Evolutionary conservation across 1,140 invertebrate genomes (phyloP), one percentile per base, ranked within the genome.

Genomic region (Drosophila orena): DNA sequence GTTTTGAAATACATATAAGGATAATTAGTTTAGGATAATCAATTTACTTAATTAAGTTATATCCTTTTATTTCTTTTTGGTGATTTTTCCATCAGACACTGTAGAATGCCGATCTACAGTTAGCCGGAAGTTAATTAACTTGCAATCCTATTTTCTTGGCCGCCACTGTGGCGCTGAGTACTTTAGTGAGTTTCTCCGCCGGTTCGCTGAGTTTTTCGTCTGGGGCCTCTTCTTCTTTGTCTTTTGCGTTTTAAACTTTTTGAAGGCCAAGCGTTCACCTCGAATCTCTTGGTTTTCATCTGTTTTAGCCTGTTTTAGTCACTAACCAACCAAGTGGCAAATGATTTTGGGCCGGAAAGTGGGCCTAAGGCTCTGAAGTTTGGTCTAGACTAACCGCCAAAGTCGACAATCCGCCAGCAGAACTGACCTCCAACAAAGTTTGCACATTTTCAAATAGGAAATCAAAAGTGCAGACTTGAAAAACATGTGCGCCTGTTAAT

Each of bases 181-280:
- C 22, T 22, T 37, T 37, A 65, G 30, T 85, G 57, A 70, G 40
- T 79, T 59, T 64, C 43, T 43, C 22, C 62, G 52, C 40, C 64
- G 60, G 22, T 47, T 69, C 60, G 49, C 55, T 66, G 55, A 24
- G 38, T 71, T 44, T 60, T 66, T 73, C 34, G 37, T 64, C 34
- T 65, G 49, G 49, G 42, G 61, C 69, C 69, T 81, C 77, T 88
- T 78, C 57, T 69, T 50, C 37, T 17, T 17, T 17, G 22, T 58
- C 49, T 86, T 77, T 71, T 77, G 66, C 56, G 65, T 77, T 76
- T 79, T 88, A 60, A 72, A 83, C 68, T 77, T 83, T 83, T 84
- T 84, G 85, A 89, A 89, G 84, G 84, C 79, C 80, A 89, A 84
- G 55, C 69, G 58, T 83, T 84, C 66, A 84, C 72, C 79, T 84